Conservation (phyloP, 1,140 invertebrate species). For the Euschistus heros region DNA sequence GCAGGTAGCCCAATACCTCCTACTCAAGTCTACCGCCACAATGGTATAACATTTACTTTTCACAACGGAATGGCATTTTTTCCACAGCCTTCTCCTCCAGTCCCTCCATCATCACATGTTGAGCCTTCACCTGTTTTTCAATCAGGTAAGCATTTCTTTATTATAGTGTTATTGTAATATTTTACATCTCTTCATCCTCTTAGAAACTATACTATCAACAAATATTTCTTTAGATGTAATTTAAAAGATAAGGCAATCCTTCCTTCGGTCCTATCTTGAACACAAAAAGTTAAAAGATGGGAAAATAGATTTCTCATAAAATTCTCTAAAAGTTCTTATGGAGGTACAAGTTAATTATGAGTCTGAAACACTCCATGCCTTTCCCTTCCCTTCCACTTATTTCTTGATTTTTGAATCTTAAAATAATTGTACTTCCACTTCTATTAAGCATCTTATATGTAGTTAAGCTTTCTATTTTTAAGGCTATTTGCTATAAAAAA, state of each 20-base stretch:
- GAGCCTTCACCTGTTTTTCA: conserved; percentile 15
- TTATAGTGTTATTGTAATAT: neutral
- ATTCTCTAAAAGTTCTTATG: no score
- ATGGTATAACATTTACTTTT: conserved; percentile 28
- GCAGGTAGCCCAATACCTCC: neutral
- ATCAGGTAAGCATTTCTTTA: neutral
- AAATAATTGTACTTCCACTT: no score
- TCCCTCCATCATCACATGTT: conserved; percentile 10
- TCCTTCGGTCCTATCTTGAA: neutral
- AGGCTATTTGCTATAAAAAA: no score
- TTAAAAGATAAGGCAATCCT: neutral
- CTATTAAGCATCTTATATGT: no score
- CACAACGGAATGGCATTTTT: conserved; percentile 32
- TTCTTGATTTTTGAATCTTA: no score
- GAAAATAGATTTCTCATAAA: no score
- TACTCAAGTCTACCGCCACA: conserved; percentile 21
- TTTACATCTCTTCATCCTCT: neutral
- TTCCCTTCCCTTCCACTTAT: no score
- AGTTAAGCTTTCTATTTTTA: no score
- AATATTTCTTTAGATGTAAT: neutral
- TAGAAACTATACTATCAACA: neutral
- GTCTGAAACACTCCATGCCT: no score
- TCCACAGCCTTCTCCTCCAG: conserved; percentile 21
- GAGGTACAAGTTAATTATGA: no score
- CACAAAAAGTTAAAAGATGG: neutral